A percentile compares a stretch with the other conserved stretches of the same genome.
Conservation (phyloP, 2,888 invertebrate genomes). For the Perdita meconis region DNA sequence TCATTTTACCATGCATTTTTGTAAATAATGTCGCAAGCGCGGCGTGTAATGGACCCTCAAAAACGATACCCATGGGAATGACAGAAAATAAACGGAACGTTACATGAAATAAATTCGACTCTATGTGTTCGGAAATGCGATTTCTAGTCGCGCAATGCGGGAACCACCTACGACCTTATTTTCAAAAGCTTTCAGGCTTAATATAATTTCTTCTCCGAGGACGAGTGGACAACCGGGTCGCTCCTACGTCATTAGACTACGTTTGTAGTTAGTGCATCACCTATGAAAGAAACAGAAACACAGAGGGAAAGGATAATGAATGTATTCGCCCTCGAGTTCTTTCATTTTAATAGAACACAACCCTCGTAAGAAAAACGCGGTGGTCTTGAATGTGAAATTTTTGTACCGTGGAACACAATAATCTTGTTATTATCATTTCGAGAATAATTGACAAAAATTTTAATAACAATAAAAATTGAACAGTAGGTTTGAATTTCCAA, state of each 20-base stretch:
- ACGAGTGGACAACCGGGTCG: neutral
- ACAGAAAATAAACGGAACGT: neutral
- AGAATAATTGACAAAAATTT: too few species aligned
- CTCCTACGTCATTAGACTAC: conserved; percentile 21
- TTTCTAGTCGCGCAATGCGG: neutral
- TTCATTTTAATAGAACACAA: neutral
- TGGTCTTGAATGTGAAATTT: neutral
- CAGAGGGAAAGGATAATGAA: neutral
- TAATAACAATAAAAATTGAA: too few species aligned
- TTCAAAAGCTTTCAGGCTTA: conserved; percentile 48
- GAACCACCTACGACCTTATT: neutral
- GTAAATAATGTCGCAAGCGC: neutral
- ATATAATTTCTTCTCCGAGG: conserved; percentile 45
- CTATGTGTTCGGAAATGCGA: neutral
- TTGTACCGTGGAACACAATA: neutral
- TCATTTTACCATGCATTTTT: too few species aligned
- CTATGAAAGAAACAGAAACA: conserved; percentile 40
- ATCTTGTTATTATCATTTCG: too few species aligned
- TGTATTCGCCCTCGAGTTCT: neutral
- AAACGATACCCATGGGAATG: neutral
- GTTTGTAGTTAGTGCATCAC: conserved; percentile 37
- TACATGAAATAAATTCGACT: neutral
- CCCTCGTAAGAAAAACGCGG: neutral
- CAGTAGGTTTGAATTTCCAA: too few species aligned
- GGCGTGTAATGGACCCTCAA: neutral